These are phyloP conservation scores for Scaptodrosophila latifasciaeformis DNA, from an alignment of 2,888 invertebrate genomes.

Conservation along the genomic window DNA sequence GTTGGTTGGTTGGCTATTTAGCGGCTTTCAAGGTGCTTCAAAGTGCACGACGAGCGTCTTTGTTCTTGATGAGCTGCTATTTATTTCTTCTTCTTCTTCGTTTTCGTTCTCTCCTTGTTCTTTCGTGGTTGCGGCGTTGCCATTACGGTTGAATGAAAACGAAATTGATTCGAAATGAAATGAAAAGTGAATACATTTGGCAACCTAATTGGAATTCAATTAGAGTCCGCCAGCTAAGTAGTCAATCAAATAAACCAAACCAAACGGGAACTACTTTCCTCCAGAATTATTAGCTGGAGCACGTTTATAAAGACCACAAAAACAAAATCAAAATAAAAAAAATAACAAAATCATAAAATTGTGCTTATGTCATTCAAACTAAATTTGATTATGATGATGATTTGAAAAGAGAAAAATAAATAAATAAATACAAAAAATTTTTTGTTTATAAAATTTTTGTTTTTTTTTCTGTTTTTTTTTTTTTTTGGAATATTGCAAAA, in stretches of 20 bases:
- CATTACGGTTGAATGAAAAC: constrained; percentile 21
- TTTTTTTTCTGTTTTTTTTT: not conserved
- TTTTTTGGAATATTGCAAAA: not conserved
- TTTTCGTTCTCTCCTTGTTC: no score
- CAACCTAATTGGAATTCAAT: constrained; percentile 12
- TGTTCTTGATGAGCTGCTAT: not conserved
- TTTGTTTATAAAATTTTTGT: not conserved
- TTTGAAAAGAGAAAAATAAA: not conserved
- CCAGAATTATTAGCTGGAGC: no score
- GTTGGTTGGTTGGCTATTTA: no score
- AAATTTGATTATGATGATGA: no score
- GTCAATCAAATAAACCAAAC: not conserved
- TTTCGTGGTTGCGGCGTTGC: no score
- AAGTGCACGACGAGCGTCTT: no score
- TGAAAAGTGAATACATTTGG: not conserved
- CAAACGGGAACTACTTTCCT: not conserved
- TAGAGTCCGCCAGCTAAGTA: constrained; percentile 25
- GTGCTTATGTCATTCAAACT: not conserved
- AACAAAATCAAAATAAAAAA: no score
- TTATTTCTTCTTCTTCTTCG: no score
- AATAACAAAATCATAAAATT: no score
- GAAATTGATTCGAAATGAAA: constrained; percentile 26
- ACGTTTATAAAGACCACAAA: no score
- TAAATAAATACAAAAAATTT: no score
- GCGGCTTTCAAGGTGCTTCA: no score